Percentiles rank a stretch among this genome's conserved stretches.
Evolutionary conservation across 2,888 invertebrate genomes (phyloP).

Genomic region (Volucella bombylans): DNA sequence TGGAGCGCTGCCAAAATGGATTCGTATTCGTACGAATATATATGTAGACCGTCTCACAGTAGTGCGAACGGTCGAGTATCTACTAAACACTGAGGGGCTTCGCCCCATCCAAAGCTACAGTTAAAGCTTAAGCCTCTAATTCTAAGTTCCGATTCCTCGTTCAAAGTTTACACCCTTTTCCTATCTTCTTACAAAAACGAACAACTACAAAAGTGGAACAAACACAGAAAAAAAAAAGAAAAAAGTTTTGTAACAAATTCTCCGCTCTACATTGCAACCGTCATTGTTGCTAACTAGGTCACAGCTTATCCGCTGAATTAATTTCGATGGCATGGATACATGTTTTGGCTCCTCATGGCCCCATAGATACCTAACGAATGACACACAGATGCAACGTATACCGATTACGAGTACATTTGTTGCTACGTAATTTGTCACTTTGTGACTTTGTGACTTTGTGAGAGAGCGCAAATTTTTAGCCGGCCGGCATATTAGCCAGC

Average conservation of each 20-base stretch:
- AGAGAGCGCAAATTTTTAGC: slow-evolving; percentile 47
- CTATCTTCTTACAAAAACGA: background rate
- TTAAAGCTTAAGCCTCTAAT: slow-evolving; percentile 20
- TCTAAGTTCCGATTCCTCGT: slow-evolving; percentile 38
- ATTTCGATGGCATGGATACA: slow-evolving; percentile 46
- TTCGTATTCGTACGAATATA: background rate
- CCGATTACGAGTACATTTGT: slow-evolving; percentile 5
- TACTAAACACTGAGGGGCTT: slow-evolving; percentile 34
- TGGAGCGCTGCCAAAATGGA: slow-evolving; percentile 52
- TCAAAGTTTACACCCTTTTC: slow-evolving; percentile 18
- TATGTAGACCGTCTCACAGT: slow-evolving; percentile 24
- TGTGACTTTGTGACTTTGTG: slow-evolving; percentile 10
- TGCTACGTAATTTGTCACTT: slow-evolving; percentile 54
- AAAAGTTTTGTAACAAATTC: slow-evolving; percentile 63
- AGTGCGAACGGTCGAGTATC: background rate
- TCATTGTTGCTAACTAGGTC: slow-evolving; percentile 58
- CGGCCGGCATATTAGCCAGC: slow-evolving; percentile 62
- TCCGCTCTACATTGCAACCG: slow-evolving; percentile 29
- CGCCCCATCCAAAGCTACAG: background rate
- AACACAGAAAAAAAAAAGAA: slow-evolving; percentile 42
- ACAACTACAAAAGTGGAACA: slow-evolving; percentile 43
- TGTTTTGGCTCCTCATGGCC: slow-evolving; percentile 40
- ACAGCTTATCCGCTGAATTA: slow-evolving; percentile 67
- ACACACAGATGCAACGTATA: slow-evolving; percentile 33
- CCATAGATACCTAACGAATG: slow-evolving; percentile 24